Evolutionary conservation across 2,797 vertebrate species (phyloP).

Genomic region (Merluccius polli): DNA sequence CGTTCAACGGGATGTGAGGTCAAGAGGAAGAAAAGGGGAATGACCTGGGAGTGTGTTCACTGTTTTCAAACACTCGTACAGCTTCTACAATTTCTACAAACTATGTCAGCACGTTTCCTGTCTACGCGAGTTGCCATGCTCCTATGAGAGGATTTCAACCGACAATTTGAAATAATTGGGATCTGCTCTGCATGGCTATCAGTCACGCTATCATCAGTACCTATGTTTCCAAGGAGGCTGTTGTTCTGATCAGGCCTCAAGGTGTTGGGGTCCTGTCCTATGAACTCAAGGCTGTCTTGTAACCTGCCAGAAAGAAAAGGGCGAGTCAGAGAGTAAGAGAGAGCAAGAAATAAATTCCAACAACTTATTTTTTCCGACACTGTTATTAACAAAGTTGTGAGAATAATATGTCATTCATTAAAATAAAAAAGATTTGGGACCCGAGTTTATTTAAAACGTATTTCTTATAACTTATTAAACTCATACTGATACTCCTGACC

Average conservation of each 20-base stretch:
- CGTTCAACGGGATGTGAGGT: no score
- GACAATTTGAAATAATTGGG: neutral
- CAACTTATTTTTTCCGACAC: neutral
- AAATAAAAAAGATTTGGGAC: neutral
- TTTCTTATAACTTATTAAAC: no score
- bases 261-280: slow-evolving; percentile 87
- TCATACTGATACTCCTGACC: no score
- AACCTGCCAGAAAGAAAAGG: slow-evolving; percentile 68
- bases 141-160: neutral
- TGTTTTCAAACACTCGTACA: no score
- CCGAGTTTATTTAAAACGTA: no score
- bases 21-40: no score
- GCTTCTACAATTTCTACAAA: no score
- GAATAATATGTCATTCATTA: neutral
- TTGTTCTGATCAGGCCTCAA: slow-evolving; percentile 88
- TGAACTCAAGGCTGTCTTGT: slow-evolving; percentile 98
- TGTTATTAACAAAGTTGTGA: neutral
- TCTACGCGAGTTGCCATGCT: no score
- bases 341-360: neutral
- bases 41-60: no score
- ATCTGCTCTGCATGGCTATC: neutral
- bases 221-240: slow-evolving; percentile 91
- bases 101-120: no score
- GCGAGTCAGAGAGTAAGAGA: neutral
- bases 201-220: slow-evolving; percentile 68